These are phyloP conservation scores for Alviniconcha marisindica DNA, from an alignment of 1,140 invertebrate species.

Conservation along the genomic window DNA sequence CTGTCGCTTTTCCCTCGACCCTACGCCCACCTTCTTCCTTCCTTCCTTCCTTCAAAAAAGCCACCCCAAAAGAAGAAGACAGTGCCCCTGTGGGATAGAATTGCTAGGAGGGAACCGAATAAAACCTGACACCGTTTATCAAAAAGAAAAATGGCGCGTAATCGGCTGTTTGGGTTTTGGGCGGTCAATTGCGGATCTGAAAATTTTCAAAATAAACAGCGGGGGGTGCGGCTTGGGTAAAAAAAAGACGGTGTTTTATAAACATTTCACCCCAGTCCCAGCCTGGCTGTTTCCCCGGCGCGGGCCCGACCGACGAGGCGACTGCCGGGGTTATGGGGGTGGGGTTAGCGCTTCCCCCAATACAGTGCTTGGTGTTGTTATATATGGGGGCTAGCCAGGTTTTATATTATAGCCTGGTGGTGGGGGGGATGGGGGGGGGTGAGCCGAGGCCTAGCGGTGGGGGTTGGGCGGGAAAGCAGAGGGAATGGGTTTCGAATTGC, in stretches of 20 bases:
- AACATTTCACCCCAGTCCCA: conserved; percentile 51
- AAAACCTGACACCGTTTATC: conserved; percentile 25
- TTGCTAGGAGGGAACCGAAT: conserved; percentile 12
- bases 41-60: too few species aligned
- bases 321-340: neutral
- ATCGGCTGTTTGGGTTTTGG: conserved; percentile 66
- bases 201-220: conserved; percentile 68
- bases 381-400: too few species aligned
- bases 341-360: too few species aligned
- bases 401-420: too few species aligned
- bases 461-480: too few species aligned
- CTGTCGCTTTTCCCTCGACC: too few species aligned
- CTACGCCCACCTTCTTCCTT: too few species aligned
- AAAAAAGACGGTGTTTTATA: conserved; percentile 62
- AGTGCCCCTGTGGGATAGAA: too few species aligned
- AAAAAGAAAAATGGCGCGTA: conserved; percentile 45
- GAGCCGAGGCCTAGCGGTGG: too few species aligned
- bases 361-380: too few species aligned
- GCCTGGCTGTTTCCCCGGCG: neutral
- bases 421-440: too few species aligned
- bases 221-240: conserved; percentile 58
- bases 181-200: conserved; percentile 68
- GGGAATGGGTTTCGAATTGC: too few species aligned
- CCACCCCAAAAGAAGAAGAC: neutral
- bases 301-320: neutral